Conservation (phyloP, 2,113 vertebrate species). For the Salvelinus fontinalis region DNA sequence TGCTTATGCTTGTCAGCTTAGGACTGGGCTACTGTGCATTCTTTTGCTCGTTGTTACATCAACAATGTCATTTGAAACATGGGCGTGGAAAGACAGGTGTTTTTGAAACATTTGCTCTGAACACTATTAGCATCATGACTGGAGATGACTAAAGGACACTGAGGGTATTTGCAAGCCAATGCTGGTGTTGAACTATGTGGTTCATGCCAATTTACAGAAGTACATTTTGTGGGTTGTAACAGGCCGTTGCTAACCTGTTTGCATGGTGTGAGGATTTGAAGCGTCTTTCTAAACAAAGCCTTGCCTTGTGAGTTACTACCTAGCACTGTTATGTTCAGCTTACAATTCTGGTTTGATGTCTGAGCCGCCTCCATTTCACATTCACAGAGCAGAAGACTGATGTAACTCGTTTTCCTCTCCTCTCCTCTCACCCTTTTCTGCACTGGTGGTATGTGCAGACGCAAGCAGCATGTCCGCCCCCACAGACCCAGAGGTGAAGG, state of each 20-base stretch:
- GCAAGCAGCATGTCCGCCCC: constrained; percentile 69
- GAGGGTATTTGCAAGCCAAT: neutral
- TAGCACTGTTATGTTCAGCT: neutral
- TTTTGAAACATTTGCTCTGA: neutral
- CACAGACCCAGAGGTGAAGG: constrained; percentile 73
- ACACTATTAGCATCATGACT: neutral
- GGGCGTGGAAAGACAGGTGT: neutral
- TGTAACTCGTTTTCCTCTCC: constrained; percentile 8
- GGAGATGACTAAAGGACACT: neutral
- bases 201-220: neutral
- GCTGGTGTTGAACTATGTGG: neutral
- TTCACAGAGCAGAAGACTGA: neutral
- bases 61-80: neutral
- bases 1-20: neutral
- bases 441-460: constrained; percentile 56
- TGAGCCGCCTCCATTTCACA: neutral
- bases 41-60: neutral
- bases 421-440: constrained; percentile 40
- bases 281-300: neutral
- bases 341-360: neutral
- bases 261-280: neutral
- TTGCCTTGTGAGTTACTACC: neutral
- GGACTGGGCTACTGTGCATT: neutral
- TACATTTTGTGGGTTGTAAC: neutral
- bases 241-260: neutral